These are phyloP conservation scores for Epizoanthus rinbou DNA, from an alignment of 92 coral and sea anemone species.

Conservation along the genomic window DNA sequence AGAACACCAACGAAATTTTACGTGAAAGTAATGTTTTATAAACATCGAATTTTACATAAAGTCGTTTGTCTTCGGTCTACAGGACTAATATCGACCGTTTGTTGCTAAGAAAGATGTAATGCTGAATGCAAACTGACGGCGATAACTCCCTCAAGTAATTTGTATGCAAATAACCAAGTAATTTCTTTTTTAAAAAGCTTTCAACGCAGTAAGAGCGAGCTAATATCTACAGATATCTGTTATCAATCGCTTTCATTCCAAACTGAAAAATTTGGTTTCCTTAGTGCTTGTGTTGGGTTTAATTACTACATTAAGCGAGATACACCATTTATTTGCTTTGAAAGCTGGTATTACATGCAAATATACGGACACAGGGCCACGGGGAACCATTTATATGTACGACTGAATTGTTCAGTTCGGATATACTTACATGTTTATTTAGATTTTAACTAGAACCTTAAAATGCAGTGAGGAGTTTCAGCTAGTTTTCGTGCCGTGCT, in stretches of 20 bases:
- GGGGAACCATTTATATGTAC: no score
- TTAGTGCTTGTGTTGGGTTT: slow-evolving; percentile 19
- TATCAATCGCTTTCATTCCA: slow-evolving; percentile 28
- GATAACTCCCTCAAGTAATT: background rate
- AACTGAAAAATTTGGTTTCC: slow-evolving; percentile 13
- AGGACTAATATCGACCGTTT: background rate
- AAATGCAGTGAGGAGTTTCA: no score
- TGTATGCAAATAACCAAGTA: slow-evolving; percentile 25
- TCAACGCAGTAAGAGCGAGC: background rate
- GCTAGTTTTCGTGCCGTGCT: no score
- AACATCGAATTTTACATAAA: background rate
- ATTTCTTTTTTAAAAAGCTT: slow-evolving; percentile 2
- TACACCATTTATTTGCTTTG: slow-evolving; percentile 2
- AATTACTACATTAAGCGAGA: background rate
- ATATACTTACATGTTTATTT: no score
- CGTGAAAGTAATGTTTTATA: background rate
- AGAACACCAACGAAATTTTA: background rate
- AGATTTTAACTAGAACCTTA: no score
- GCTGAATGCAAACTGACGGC: background rate
- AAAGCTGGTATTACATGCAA: background rate
- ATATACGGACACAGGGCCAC: no score
- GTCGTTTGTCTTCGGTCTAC: slow-evolving; percentile 3
- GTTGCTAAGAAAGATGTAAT: slow-evolving; percentile 5
- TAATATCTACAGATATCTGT: slow-evolving; percentile 11
- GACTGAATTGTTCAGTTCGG: no score